Conservation (phyloP, 2,797 vertebrate species). For the Zalophus californianus region DNA sequence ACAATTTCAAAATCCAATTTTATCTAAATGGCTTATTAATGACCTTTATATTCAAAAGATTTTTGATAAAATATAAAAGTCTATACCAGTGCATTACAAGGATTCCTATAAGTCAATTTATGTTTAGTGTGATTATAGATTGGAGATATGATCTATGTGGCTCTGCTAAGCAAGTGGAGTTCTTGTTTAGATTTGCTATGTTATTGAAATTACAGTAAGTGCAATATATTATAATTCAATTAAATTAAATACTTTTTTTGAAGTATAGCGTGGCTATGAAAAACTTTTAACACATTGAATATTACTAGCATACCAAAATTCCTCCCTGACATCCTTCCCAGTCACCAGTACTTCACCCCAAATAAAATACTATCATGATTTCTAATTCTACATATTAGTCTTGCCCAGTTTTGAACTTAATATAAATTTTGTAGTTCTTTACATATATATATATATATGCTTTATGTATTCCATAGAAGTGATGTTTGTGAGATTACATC, state of each 20-base stretch:
- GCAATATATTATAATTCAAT: neutral
- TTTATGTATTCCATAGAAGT: neutral
- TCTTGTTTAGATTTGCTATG: neutral
- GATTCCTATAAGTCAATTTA: neutral
- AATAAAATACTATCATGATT: neutral
- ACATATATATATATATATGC: neutral
- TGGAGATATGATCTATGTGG: neutral
- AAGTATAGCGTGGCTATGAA: neutral
- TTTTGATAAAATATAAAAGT: constrained; percentile 40
- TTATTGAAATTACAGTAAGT: constrained; percentile 1
- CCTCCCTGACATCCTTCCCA: neutral
- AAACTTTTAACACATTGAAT: neutral
- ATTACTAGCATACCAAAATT: neutral
- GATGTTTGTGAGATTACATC: neutral
- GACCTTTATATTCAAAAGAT: neutral
- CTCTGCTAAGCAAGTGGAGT: neutral
- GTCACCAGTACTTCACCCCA: neutral
- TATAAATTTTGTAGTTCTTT: neutral
- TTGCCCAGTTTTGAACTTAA: neutral
- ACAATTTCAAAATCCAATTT: constrained; percentile 41
- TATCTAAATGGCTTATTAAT: constrained; percentile 61
- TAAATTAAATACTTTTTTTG: constrained; percentile 25
- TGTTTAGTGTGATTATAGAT: neutral
- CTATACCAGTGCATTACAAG: neutral
- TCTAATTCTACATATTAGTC: neutral